Evolutionary conservation across 2,113 vertebrate genomes (phyloP).

Genomic region (Podocnemis expansa): DNA sequence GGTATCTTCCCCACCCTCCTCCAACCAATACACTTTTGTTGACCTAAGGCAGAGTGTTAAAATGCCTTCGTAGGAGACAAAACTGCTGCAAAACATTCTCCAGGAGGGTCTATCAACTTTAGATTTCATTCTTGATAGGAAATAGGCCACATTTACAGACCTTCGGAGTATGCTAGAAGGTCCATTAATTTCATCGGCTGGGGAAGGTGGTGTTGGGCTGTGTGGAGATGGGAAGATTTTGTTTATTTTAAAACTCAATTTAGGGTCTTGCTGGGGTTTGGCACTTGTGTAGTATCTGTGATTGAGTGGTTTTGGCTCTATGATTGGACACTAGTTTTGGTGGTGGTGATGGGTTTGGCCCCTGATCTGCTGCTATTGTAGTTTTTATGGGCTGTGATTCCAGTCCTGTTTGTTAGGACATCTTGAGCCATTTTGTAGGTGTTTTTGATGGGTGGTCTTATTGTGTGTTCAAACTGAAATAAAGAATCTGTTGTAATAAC

Average conservation of each 20-base stretch:
- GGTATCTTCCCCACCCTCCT: neutral
- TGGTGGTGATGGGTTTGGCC: neutral
- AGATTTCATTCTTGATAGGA: neutral
- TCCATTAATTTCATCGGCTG: neutral
- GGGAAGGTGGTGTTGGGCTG: neutral
- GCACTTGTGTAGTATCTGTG: neutral
- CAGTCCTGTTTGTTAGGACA: neutral
- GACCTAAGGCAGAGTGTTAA: neutral
- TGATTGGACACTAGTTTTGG: neutral
- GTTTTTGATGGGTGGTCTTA: neutral
- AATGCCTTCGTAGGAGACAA: neutral
- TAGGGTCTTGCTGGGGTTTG: neutral
- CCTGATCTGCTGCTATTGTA: neutral
- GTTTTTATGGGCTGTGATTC: neutral
- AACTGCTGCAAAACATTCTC: neutral
- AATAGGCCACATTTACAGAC: neutral
- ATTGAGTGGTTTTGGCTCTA: neutral
- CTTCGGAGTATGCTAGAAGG: rapidly evolving
- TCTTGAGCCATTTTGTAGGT: neutral
- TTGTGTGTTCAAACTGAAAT: neutral
- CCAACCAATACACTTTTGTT: neutral
- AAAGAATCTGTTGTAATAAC: neutral
- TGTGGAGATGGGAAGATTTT: neutral
- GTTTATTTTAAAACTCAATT: neutral
- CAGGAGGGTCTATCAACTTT: neutral